Evolutionary conservation across 2,797 vertebrate species (phyloP).

Genomic region (Chanos chanos): DNA sequence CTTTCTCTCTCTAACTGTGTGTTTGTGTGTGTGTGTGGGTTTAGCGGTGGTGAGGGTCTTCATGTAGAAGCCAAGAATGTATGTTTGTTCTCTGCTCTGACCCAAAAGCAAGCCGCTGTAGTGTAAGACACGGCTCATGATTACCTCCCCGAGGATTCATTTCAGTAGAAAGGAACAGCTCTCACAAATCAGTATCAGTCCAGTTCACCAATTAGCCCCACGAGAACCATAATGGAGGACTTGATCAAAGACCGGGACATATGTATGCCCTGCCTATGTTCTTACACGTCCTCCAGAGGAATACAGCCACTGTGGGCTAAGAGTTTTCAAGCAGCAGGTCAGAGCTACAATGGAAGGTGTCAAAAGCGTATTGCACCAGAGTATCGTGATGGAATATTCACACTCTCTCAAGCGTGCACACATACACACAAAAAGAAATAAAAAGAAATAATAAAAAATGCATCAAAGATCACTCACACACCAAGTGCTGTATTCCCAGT

Average conservation of each 20-base stretch:
- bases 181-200: slow-evolving; percentile 27
- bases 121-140: slow-evolving; percentile 26
- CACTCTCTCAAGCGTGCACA: slow-evolving; percentile 4
- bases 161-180: slow-evolving; percentile 18
- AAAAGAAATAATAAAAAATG: not conserved
- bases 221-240: slow-evolving; percentile 8
- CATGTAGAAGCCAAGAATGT: too few relatives aligned
- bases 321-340: slow-evolving; percentile 10
- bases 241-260: slow-evolving; percentile 32
- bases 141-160: slow-evolving; percentile 27
- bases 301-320: slow-evolving; percentile 4
- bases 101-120: slow-evolving; percentile 13
- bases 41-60: too few relatives aligned
- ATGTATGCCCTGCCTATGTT: not conserved
- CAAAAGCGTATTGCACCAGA: slow-evolving; percentile 7
- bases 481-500: slow-evolving; percentile 13
- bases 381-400: not conserved
- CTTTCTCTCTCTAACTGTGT: slow-evolving; percentile 5
- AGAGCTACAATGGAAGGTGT: slow-evolving; percentile 14
- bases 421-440: slow-evolving; percentile 3
- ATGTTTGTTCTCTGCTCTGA: not conserved
- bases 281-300: slow-evolving; percentile 24
- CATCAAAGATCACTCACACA: slow-evolving; percentile 1
- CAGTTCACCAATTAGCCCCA: slow-evolving; percentile 27
- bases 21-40: slow-evolving; percentile 7